Percentiles rank a stretch among this genome's conserved stretches.
phyloP scores from a whole-genome alignment of 2,888 invertebrate genomes.

The Esperia sulphurella region DNA sequence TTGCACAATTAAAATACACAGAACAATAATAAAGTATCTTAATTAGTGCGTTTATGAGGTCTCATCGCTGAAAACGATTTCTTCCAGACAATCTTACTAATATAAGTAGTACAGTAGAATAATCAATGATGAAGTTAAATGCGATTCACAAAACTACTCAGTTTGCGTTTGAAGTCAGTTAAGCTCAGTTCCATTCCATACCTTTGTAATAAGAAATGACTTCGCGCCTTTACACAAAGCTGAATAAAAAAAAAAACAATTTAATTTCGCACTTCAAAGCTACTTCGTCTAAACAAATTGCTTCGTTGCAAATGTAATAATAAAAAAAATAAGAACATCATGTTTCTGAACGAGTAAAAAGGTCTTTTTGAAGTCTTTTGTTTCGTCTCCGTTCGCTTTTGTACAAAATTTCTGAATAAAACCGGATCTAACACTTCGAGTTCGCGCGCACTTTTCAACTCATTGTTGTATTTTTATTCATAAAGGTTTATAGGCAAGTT shows the following conservation, averaged over 20 bases:
- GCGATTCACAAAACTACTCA: too few species aligned
- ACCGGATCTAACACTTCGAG: neutral
- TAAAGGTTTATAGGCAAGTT: neutral
- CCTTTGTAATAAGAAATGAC: neutral
- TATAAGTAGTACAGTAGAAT: too few species aligned
- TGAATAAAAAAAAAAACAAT: neutral
- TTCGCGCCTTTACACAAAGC: neutral
- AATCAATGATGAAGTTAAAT: too few species aligned
- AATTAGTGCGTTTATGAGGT: too few species aligned
- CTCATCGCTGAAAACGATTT: too few species aligned
- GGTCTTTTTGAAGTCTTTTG: neutral
- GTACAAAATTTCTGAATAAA: neutral
- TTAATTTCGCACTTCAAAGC: constrained; percentile 7
- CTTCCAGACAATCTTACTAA: too few species aligned
- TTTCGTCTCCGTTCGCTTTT: neutral
- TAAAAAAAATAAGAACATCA: neutral
- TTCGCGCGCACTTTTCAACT: too few species aligned
- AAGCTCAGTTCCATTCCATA: neutral
- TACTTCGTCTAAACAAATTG: constrained; percentile 2
- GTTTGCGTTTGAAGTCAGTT: too few species aligned
- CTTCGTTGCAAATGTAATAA: constrained; percentile 4
- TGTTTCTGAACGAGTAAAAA: neutral
- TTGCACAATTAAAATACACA: too few species aligned
- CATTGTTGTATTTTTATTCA: neutral
- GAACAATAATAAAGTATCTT: too few species aligned